A percentile compares a stretch with the other conserved stretches of the same genome.
phyloP scores from a whole-genome alignment of 2,113 vertebrate species.

The Ailuropoda melanoleuca region DNA sequence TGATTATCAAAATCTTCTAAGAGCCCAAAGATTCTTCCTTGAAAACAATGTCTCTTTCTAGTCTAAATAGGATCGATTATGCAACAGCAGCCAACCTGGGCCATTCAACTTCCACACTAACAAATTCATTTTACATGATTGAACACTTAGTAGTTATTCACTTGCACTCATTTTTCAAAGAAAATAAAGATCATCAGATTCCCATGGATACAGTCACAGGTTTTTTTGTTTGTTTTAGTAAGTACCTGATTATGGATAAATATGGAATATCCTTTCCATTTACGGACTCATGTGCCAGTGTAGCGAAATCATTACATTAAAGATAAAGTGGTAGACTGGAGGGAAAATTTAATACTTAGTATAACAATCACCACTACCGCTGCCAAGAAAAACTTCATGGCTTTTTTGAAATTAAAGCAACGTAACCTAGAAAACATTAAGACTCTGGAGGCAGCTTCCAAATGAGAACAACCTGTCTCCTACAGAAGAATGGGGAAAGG shows the following conservation, averaged over 20 bases:
- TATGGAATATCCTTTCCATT: neutral
- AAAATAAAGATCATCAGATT: slow-evolving; percentile 16
- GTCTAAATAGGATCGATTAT: neutral
- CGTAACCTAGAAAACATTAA: neutral
- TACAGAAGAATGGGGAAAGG: neutral
- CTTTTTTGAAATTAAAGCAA: neutral
- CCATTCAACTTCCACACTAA: neutral
- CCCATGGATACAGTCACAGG: neutral
- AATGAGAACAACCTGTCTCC: slow-evolving; percentile 7
- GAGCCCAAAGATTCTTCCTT: neutral
- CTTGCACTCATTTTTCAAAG: neutral
- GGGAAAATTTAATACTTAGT: neutral
- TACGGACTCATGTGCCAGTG: neutral
- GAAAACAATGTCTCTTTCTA: neutral
- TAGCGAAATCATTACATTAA: neutral
- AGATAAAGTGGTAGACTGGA: neutral
- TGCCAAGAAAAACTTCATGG: neutral
- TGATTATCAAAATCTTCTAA: slow-evolving; percentile 29
- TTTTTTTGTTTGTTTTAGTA: neutral
- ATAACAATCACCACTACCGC: neutral
- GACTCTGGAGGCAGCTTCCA: neutral
- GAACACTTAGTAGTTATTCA: neutral
- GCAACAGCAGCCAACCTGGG: neutral
- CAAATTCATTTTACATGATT: neutral
- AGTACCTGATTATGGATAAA: neutral